Percentiles rank a stretch among this genome's conserved stretches.
Conservation (phyloP, 2,888 invertebrate species). For the Drosophila longiperda region DNA sequence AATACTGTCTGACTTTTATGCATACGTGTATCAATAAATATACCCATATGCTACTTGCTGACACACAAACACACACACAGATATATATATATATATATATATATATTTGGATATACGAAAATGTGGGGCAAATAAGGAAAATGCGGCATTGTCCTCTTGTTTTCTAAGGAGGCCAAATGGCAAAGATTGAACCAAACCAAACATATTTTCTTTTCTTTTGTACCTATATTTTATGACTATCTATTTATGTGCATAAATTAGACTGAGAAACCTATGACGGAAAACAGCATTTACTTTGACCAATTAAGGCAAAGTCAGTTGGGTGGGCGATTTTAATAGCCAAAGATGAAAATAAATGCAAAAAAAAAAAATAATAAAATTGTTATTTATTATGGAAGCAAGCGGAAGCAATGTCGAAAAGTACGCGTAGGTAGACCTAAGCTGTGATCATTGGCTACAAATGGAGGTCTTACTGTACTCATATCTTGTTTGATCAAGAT, state of each 20-base stretch:
- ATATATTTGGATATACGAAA: conserved; percentile 17
- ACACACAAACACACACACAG: not conserved
- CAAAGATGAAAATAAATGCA: conserved; percentile 25
- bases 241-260: conserved; percentile 14
- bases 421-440: conserved; percentile 31
- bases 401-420: conserved; percentile 47
- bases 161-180: conserved; percentile 40
- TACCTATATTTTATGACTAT: conserved; percentile 37
- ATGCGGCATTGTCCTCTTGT: conserved; percentile 45
- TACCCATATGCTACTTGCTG: conserved; percentile 32
- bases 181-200: conserved; percentile 30
- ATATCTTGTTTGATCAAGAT: conserved; percentile 36
- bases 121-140: conserved; percentile 60
- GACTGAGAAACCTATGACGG: conserved; percentile 58
- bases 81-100: not conserved
- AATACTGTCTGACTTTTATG: conserved; percentile 62
- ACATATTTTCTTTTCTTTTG: conserved; percentile 23
- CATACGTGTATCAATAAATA: conserved; percentile 67
- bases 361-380: conserved; percentile 22
- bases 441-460: conserved; percentile 12
- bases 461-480: conserved; percentile 23
- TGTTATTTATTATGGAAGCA: conserved; percentile 42
- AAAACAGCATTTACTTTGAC: conserved; percentile 65
- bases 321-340: conserved; percentile 62
- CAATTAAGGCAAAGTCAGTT: conserved; percentile 68